These are phyloP conservation scores for Boleophthalmus pectinirostris DNA, from an alignment of 2,113 vertebrate species.

Conservation along the genomic window DNA sequence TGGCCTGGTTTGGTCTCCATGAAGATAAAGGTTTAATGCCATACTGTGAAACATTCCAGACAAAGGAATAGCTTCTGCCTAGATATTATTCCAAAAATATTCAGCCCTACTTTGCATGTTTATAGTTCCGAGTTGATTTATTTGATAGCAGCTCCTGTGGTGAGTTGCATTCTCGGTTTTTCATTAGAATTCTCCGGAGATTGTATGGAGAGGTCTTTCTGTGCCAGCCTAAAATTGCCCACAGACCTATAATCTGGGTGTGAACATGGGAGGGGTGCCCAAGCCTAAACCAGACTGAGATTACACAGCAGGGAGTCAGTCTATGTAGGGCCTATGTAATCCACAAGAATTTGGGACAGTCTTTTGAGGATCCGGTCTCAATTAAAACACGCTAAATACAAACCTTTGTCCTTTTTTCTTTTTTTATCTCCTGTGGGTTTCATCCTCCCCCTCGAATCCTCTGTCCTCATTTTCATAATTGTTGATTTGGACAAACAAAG, in stretches of 20 bases:
- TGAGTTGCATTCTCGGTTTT: neutral
- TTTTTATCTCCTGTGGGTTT: neutral
- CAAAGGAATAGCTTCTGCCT: too few species aligned
- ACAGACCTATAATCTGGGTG: slow-evolving; percentile 66
- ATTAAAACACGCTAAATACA: neutral
- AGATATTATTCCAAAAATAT: too few species aligned
- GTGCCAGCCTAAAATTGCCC: slow-evolving; percentile 26
- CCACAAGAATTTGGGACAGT: slow-evolving; percentile 53
- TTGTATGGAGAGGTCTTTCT: slow-evolving; percentile 38
- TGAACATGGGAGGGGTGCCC: slow-evolving; percentile 52
- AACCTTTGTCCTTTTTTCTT: neutral
- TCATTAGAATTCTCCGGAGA: slow-evolving; percentile 31
- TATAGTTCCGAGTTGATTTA: too few species aligned
- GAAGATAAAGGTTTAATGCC: too few species aligned
- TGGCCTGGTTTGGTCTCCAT: too few species aligned
- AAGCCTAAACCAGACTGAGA: slow-evolving; percentile 41
- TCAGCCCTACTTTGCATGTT: too few species aligned
- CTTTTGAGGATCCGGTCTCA: slow-evolving; percentile 31
- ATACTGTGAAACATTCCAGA: too few species aligned
- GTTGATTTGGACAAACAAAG: slow-evolving; percentile 40
- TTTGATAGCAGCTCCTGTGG: too few species aligned
- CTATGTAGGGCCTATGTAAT: slow-evolving; percentile 47
- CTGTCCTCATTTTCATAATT: slow-evolving; percentile 44
- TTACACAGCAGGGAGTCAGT: slow-evolving; percentile 45
- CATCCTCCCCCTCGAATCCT: neutral